phyloP scores from a whole-genome alignment of 2,797 vertebrate genomes.

The Buceros bicornis region DNA sequence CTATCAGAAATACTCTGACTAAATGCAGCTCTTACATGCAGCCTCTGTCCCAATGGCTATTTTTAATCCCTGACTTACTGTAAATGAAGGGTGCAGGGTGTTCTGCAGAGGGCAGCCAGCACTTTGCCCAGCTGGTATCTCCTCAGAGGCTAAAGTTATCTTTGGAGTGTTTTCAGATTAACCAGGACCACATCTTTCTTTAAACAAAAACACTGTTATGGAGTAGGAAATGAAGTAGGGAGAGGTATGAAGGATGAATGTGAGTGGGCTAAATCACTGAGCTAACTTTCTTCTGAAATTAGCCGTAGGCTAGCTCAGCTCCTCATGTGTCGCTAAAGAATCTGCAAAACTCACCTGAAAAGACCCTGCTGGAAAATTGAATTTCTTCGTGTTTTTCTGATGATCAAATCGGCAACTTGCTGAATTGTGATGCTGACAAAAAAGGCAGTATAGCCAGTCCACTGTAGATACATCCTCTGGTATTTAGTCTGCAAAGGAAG shows the following conservation, averaged over 20 bases:
- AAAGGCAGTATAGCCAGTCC: slow-evolving; percentile 82
- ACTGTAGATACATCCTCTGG: slow-evolving; percentile 80
- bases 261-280: background rate
- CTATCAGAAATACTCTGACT: background rate
- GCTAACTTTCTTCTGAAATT: background rate
- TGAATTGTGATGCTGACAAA: slow-evolving; percentile 84
- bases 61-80: background rate
- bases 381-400: slow-evolving; percentile 84
- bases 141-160: background rate
- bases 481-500: slow-evolving; percentile 73
- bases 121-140: background rate
- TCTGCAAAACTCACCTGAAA: slow-evolving; percentile 73
- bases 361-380: slow-evolving; percentile 84
- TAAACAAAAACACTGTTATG: background rate
- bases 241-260: background rate
- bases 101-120: background rate
- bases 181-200: background rate
- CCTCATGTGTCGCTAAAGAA: background rate
- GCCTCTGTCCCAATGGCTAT: background rate
- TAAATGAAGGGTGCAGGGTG: background rate
- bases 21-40: background rate
- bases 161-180: background rate
- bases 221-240: background rate
- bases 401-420: slow-evolving; percentile 84
- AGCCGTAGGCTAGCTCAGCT: background rate